Evolutionary conservation across 2,797 vertebrate species (phyloP).

Genomic region (Melanotaenia nigrans): DNA sequence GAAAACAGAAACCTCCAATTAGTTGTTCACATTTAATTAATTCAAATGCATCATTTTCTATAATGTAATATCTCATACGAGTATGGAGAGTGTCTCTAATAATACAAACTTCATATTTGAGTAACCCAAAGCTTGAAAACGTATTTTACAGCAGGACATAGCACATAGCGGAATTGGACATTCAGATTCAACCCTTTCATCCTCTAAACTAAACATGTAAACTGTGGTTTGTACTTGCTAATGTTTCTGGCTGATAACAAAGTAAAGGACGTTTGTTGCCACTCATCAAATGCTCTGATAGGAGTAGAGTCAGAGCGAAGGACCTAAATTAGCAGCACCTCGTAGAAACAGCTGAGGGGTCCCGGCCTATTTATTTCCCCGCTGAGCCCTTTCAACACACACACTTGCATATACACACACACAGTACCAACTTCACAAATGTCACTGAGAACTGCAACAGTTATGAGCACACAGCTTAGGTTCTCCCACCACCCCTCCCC

Average conservation of each 20-base stretch:
- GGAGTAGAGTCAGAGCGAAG: constrained; percentile 62
- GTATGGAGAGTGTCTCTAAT: too few relatives aligned
- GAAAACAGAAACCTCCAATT: background rate
- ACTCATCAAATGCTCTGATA: constrained; percentile 60
- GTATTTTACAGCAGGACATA: too few relatives aligned
- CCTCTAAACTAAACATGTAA: background rate
- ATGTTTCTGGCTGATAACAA: constrained; percentile 16
- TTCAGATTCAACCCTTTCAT: background rate
- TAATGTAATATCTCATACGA: too few relatives aligned
- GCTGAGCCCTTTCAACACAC: constrained; percentile 54
- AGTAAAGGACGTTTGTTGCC: constrained; percentile 29
- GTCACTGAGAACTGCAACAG: constrained; percentile 45
- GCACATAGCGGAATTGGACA: background rate
- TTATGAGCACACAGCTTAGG: constrained; percentile 43
- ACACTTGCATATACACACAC: constrained; percentile 10
- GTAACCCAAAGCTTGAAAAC: background rate
- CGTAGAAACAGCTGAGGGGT: constrained; percentile 84
- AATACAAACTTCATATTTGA: background rate
- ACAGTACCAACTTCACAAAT: constrained; percentile 41
- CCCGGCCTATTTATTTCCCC: constrained; percentile 82
- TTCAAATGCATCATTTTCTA: background rate
- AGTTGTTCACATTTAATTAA: background rate
- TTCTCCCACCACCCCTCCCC: constrained; percentile 27
- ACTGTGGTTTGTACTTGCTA: background rate
- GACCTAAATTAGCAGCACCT: constrained; percentile 83